Evolutionary conservation across 2,113 vertebrate species (phyloP).

Genomic region (Dasyprocta punctata): DNA sequence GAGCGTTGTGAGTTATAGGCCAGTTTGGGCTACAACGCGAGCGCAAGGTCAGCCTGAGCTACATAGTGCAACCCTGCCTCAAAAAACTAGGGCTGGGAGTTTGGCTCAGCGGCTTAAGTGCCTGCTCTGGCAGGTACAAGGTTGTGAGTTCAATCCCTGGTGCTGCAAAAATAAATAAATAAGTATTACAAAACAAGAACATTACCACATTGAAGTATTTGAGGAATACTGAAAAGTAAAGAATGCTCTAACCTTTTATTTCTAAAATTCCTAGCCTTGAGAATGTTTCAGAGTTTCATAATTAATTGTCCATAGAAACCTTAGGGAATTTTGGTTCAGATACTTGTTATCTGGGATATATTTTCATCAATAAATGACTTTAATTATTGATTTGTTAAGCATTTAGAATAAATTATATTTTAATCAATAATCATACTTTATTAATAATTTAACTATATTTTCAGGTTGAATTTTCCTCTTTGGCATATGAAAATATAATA

Average conservation of each 20-base stretch:
- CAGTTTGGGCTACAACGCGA: no score
- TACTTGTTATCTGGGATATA: not conserved
- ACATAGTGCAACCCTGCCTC: no score
- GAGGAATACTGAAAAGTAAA: not conserved
- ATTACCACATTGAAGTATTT: not conserved
- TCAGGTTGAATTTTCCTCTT: not conserved
- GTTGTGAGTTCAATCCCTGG: no score
- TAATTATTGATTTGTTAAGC: not conserved
- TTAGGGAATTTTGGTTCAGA: not conserved
- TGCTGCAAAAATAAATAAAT: no score
- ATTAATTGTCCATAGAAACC: not conserved
- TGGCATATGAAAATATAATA: not conserved
- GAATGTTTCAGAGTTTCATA: not conserved
- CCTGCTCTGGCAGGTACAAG: no score
- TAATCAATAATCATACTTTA: not conserved
- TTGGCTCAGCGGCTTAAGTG: no score
- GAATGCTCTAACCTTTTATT: not conserved
- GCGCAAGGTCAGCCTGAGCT: no score
- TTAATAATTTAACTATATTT: slow-evolving; percentile 13
- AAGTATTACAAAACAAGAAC: no score
- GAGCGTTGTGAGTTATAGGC: no score
- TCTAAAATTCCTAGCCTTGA: not conserved
- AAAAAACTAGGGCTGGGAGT: no score
- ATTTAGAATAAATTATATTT: not conserved
- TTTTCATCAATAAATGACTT: not conserved